A percentile compares a stretch with the other conserved stretches of the same genome.
These are phyloP conservation scores for Oryzias sinensis DNA, from an alignment of 2,797 vertebrate species.

Conservation along the genomic window DNA sequence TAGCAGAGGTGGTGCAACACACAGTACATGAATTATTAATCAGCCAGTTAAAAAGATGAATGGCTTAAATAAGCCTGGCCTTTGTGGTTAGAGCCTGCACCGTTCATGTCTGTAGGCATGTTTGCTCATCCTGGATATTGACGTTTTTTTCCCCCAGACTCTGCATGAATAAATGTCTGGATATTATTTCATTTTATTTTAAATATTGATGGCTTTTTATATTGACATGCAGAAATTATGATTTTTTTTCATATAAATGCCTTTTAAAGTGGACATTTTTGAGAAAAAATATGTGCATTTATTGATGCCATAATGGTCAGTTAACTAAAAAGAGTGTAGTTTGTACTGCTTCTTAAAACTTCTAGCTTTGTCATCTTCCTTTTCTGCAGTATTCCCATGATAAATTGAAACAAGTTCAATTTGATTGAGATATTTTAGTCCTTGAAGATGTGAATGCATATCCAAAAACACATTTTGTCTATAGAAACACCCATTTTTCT, in stretches of 20 bases:
- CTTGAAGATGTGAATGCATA: too few species aligned
- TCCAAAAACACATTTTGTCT: too few species aligned
- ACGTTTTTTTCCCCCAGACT: slow-evolving; percentile 22
- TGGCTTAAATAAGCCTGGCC: slow-evolving; percentile 68
- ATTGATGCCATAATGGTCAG: too few species aligned
- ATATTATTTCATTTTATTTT: slow-evolving; percentile 15
- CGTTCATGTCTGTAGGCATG: slow-evolving; percentile 33
- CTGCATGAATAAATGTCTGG: slow-evolving; percentile 35
- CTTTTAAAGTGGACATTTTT: slow-evolving; percentile 11
- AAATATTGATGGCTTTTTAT: slow-evolving; percentile 7
- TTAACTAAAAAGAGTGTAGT: too few species aligned
- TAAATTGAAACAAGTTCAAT: too few species aligned
- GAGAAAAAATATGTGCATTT: not conserved
- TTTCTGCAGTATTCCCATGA: too few species aligned
- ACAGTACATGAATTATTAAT: slow-evolving; percentile 76
- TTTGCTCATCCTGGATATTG: slow-evolving; percentile 8
- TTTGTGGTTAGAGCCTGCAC: slow-evolving; percentile 29
- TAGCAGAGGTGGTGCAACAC: slow-evolving; percentile 48
- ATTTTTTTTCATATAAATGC: slow-evolving; percentile 46
- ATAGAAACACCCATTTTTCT: too few species aligned
- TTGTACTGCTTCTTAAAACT: too few species aligned
- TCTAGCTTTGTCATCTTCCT: too few species aligned
- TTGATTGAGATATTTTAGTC: too few species aligned
- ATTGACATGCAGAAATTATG: slow-evolving; percentile 23
- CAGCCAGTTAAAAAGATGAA: slow-evolving; percentile 73